Percentiles rank a stretch among this genome's conserved stretches.
Evolutionary conservation across 2,888 invertebrate species (phyloP).

Genomic region (Rambutsinella grinnellia): DNA sequence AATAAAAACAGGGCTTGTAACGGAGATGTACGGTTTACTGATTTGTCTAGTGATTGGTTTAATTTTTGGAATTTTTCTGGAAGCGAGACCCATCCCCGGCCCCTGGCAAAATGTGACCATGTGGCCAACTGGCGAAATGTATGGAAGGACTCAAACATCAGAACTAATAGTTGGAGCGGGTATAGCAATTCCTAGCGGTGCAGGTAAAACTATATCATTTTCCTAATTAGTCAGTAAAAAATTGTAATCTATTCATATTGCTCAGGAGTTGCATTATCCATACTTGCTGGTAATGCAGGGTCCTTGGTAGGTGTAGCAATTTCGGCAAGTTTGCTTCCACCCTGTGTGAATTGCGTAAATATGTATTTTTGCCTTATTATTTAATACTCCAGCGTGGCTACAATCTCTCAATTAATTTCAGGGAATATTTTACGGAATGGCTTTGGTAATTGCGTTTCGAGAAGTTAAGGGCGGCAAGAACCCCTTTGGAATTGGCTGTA

Average conservation of each 20-base stretch:
- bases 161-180: slow-evolving; percentile 51
- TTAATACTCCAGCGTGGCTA: not conserved
- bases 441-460: slow-evolving; percentile 80
- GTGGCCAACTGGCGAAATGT: slow-evolving; percentile 79
- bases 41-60: slow-evolving; percentile 79
- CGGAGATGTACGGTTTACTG: slow-evolving; percentile 78
- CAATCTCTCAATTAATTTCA: slow-evolving; percentile 67
- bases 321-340: slow-evolving; percentile 83
- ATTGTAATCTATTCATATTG: not conserved
- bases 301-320: slow-evolving; percentile 87
- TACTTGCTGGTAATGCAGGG: slow-evolving; percentile 83
- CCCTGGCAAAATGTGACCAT: slow-evolving; percentile 74
- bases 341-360: slow-evolving; percentile 85
- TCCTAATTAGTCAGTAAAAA: not conserved
- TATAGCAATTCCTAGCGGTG: slow-evolving; percentile 82
- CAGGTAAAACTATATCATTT: slow-evolving; percentile 66
- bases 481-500: not conserved
- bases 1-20: slow-evolving; percentile 76
- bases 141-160: slow-evolving; percentile 71
- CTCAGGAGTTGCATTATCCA: slow-evolving; percentile 79
- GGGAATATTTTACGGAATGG: slow-evolving; percentile 82
- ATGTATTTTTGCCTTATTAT: not conserved
- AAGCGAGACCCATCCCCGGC: slow-evolving; percentile 69
- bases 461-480: not conserved
- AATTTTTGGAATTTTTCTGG: slow-evolving; percentile 76